A percentile compares a stretch with the other conserved stretches of the same genome.
phyloP scores from a whole-genome alignment of 2,113 vertebrate species.

The Saccopteryx bilineata region DNA sequence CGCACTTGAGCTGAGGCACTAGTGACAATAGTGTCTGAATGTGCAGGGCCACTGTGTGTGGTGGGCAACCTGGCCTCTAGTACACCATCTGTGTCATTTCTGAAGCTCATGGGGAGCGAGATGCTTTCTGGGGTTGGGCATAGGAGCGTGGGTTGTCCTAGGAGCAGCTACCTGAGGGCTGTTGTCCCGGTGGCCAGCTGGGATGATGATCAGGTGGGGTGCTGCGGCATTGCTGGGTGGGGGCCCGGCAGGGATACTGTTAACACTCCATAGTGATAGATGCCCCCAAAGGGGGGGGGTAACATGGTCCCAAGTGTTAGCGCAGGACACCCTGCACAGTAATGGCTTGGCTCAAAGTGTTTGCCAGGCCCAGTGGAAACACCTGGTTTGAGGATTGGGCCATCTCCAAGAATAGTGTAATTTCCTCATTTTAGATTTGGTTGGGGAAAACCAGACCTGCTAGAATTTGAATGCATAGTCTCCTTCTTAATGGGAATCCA shows the following conservation, averaged over 20 bases:
- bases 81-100: background rate
- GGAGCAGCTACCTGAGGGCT: background rate
- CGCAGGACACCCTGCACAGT: background rate
- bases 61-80: accelerated
- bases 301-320: background rate
- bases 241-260: background rate
- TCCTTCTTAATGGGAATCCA: background rate
- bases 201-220: background rate
- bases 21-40: accelerated
- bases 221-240: background rate
- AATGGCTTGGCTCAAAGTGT: accelerated
- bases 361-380: background rate
- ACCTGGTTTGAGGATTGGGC: background rate
- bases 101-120: background rate
- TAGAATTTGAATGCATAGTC: background rate
- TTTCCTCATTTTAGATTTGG: background rate
- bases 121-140: background rate
- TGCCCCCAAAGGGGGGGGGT: accelerated
- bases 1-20: accelerated
- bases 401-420: accelerated
- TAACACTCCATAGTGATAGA: background rate
- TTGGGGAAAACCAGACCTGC: background rate
- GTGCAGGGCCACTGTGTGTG: background rate
- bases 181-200: accelerated
- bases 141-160: background rate